These are phyloP conservation scores for Eurytoma adleriae DNA, from an alignment of 2,888 invertebrate species.

Conservation along the genomic window DNA sequence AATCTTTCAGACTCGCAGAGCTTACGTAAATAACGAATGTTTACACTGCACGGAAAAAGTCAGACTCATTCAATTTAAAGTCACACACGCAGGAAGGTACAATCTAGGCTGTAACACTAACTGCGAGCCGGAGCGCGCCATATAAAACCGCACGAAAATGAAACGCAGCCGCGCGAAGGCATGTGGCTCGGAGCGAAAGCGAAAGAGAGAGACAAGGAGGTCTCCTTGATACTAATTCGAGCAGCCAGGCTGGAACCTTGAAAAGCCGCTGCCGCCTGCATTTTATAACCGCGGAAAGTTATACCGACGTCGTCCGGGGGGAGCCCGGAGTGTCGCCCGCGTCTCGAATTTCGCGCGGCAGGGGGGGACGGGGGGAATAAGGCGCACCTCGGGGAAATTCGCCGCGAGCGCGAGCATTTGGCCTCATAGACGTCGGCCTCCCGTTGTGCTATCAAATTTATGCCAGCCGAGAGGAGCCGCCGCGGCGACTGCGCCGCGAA, in stretches of 20 bases:
- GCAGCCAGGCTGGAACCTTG: conserved; percentile 20
- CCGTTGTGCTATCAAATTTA: conserved; percentile 38
- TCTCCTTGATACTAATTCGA: conserved; percentile 32
- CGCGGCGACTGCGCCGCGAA: not conserved
- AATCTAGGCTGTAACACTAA: too few relatives aligned
- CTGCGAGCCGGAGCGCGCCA: too few relatives aligned
- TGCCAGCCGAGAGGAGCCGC: conserved; percentile 5
- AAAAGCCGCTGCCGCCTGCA: conserved; percentile 18
- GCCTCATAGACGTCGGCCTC: conserved; percentile 18
- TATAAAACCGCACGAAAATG: too few relatives aligned
- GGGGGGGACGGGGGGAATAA: not conserved
- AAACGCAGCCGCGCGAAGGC: too few relatives aligned
- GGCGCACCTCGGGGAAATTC: conserved; percentile 37
- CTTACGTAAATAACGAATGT: too few relatives aligned
- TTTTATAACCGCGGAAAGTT: conserved; percentile 28
- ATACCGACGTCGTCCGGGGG: not conserved
- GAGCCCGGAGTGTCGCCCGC: not conserved
- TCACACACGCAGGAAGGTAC: too few relatives aligned
- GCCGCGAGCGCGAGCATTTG: conserved; percentile 4
- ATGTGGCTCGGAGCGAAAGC: too few relatives aligned
- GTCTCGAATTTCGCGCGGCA: conserved; percentile 27
- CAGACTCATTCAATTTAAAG: too few relatives aligned
- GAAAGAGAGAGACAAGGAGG: not conserved
- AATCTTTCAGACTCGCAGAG: too few relatives aligned
- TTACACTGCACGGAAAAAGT: too few relatives aligned